Evolutionary conservation across 2,888 invertebrate species (phyloP).

Genomic region (Philereme transversata): DNA sequence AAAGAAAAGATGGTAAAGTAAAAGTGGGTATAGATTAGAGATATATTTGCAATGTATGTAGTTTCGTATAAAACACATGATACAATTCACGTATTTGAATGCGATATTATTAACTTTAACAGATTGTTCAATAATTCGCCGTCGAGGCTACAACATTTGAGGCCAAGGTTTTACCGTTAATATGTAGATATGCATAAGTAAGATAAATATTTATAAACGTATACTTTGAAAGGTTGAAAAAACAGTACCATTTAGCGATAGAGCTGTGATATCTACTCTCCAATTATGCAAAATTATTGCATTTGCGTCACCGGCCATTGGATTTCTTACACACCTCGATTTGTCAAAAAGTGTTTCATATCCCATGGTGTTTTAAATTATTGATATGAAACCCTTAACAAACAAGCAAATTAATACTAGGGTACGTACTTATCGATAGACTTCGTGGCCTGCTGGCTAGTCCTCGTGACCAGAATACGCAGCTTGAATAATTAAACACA

Average conservation of each 20-base stretch:
- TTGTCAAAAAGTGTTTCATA: background rate
- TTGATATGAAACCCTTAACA: slow-evolving; percentile 56
- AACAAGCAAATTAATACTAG: slow-evolving; percentile 32
- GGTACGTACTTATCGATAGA: slow-evolving; percentile 48
- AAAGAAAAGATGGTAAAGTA: too few species aligned
- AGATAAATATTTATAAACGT: slow-evolving; percentile 57
- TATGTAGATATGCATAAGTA: slow-evolving; percentile 69
- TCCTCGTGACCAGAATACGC: slow-evolving; percentile 80
- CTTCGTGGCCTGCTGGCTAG: slow-evolving; percentile 45
- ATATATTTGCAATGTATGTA: background rate
- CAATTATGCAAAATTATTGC: slow-evolving; percentile 40
- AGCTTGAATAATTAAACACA: slow-evolving; percentile 74
- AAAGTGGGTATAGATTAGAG: too few species aligned
- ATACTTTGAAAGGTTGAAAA: slow-evolving; percentile 56
- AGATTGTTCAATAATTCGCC: slow-evolving; percentile 67
- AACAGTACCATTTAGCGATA: slow-evolving; percentile 48
- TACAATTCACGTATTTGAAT: slow-evolving; percentile 58
- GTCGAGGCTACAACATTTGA: slow-evolving; percentile 74
- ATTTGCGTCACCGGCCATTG: slow-evolving; percentile 39
- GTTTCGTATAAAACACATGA: slow-evolving; percentile 7
- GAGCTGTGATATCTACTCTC: slow-evolving; percentile 20
- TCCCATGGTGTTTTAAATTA: slow-evolving; percentile 2
- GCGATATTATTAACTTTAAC: slow-evolving; percentile 73
- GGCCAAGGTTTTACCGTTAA: slow-evolving; percentile 77
- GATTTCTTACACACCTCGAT: background rate